Percentiles rank a stretch among this genome's conserved stretches.
Conservation (phyloP, 2,888 invertebrate genomes). For the Pyralis farinalis region DNA sequence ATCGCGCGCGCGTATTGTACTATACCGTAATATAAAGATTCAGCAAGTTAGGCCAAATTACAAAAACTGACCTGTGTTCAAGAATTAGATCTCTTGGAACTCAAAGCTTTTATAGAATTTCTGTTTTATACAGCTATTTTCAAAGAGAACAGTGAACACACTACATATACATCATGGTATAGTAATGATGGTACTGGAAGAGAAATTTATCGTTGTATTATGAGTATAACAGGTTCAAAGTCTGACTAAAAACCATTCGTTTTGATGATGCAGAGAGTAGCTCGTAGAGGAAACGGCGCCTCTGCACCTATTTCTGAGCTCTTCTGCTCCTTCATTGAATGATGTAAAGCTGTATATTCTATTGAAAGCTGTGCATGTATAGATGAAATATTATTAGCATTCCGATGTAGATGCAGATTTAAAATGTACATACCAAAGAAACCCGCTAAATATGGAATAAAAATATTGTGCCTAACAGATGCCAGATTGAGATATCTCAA, state of each 20-base stretch:
- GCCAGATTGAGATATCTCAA: constrained; percentile 15
- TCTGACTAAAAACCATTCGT: constrained; percentile 8
- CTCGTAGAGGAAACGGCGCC: constrained; percentile 6
- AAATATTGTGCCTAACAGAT: constrained; percentile 18
- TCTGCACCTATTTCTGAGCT: constrained; percentile 8
- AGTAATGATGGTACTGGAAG: constrained; percentile 13
- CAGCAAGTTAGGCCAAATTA: constrained; percentile 11
- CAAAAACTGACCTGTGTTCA: constrained; percentile 8
- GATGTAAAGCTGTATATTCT: constrained; percentile 7
- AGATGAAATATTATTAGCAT: constrained; percentile 12
- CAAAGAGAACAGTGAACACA: constrained; percentile 8
- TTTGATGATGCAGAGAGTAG: constrained; percentile 10
- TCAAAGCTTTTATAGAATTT: constrained; percentile 5
- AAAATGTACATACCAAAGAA: constrained; percentile 20
- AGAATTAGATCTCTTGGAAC: constrained; percentile 9
- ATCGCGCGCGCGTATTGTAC: constrained; percentile 15
- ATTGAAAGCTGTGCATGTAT: constrained; percentile 11
- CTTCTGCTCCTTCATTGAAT: constrained; percentile 6
- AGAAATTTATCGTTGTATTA: constrained; percentile 12
- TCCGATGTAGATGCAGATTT: constrained; percentile 16
- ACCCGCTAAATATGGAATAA: constrained; percentile 18
- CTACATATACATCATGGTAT: constrained; percentile 10
- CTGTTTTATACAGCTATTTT: constrained; percentile 12
- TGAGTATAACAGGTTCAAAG: constrained; percentile 11
- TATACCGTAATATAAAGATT: constrained; percentile 11